A percentile compares a stretch with the other conserved stretches of the same genome.
Evolutionary conservation across 1,140 invertebrate genomes (phyloP).

Genomic region (Trachymyrmex cornetzi): DNA sequence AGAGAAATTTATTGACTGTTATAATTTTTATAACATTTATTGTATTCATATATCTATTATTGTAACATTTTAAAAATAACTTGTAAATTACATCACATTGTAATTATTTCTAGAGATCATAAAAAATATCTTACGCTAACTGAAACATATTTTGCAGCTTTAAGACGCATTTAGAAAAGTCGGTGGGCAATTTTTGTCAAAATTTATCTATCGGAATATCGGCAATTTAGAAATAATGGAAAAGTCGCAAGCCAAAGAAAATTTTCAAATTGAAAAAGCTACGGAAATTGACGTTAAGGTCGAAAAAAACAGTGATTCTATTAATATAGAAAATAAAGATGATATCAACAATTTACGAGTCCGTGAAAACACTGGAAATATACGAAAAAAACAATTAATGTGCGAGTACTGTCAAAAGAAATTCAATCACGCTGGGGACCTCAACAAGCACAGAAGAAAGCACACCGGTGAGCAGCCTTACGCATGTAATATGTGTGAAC

Average conservation of each 20-base stretch:
- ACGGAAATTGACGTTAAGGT: background rate
- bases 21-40: constrained; percentile 30
- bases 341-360: background rate
- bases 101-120: constrained; percentile 40
- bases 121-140: constrained; percentile 20
- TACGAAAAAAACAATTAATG: background rate
- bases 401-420: constrained; percentile 36
- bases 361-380: background rate
- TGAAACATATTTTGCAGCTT: constrained; percentile 4
- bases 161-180: constrained; percentile 34
- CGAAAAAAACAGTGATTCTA: background rate
- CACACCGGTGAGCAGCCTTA: constrained; percentile 94
- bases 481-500: constrained; percentile 89
- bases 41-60: background rate
- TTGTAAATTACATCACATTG: constrained; percentile 29
- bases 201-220: background rate
- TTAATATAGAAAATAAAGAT: background rate
- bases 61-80: constrained; percentile 27
- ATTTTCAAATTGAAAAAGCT: background rate
- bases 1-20: constrained; percentile 23
- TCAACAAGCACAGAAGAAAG: constrained; percentile 87
- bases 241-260: background rate
- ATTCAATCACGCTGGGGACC: constrained; percentile 29
- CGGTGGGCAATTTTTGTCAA: background rate
- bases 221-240: background rate